phyloP scores from a whole-genome alignment of 2,888 invertebrate genomes.

The Tribolium freemani region DNA sequence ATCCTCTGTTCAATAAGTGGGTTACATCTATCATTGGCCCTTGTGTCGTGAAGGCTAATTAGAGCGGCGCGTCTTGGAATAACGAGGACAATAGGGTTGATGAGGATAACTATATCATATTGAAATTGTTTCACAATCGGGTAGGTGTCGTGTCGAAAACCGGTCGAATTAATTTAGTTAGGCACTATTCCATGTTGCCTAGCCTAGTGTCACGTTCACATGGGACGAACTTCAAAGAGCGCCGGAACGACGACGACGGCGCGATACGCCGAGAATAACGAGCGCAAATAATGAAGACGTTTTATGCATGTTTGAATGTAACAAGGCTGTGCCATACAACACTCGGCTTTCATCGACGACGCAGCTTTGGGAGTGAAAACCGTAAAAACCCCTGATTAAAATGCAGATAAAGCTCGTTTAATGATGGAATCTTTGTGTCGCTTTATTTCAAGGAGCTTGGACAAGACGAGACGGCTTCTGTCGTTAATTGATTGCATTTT shows the following conservation, averaged over 20 bases:
- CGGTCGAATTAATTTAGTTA: slow-evolving; percentile 47
- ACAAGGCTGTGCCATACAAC: slow-evolving; percentile 34
- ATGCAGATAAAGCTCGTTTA: slow-evolving; percentile 29
- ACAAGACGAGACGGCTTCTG: not conserved
- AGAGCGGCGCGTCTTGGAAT: slow-evolving; percentile 4
- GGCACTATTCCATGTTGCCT: slow-evolving; percentile 23
- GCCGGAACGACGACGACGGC: slow-evolving; percentile 40
- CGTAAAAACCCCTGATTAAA: slow-evolving; percentile 47
- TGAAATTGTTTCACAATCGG: slow-evolving; percentile 35
- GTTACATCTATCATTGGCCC: not conserved
- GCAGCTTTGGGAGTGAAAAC: slow-evolving; percentile 37
- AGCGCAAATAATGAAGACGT: slow-evolving; percentile 59
- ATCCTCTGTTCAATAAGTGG: slow-evolving; percentile 5
- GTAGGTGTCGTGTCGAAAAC: slow-evolving; percentile 34
- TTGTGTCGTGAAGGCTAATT: slow-evolving; percentile 15
- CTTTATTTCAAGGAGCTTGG: not conserved
- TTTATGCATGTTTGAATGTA: slow-evolving; percentile 58
- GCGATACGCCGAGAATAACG: slow-evolving; percentile 56
- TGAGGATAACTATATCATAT: slow-evolving; percentile 32
- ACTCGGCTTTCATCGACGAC: slow-evolving; percentile 14
- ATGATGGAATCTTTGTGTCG: slow-evolving; percentile 2
- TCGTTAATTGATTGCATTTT: slow-evolving; percentile 51
- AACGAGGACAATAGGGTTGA: slow-evolving; percentile 18
- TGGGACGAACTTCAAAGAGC: slow-evolving; percentile 52
- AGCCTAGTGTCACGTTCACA: slow-evolving; percentile 49